phyloP scores from a whole-genome alignment of 2,888 invertebrate species.

The Philhelius pedissequus region DNA sequence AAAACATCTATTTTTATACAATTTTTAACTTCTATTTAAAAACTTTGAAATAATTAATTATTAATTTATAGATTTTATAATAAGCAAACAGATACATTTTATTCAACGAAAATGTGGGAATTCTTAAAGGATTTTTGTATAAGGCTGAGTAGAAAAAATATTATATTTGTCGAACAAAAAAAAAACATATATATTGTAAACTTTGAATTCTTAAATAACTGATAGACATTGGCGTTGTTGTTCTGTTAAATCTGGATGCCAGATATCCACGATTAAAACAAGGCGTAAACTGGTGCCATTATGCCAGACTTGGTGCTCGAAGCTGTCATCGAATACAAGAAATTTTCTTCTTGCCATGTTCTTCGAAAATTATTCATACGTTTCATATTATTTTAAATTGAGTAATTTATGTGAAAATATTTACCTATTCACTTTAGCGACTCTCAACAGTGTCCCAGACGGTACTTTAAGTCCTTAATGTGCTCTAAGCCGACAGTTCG shows the following conservation, averaged over 20 bases:
- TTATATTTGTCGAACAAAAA: neutral
- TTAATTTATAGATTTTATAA: neutral
- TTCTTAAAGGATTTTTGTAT: neutral
- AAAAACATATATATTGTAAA: neutral
- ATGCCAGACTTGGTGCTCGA: conserved; percentile 97
- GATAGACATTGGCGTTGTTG: conserved; percentile 82
- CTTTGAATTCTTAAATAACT: conserved; percentile 80
- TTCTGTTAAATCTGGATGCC: conserved; percentile 91
- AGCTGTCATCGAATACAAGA: conserved; percentile 94
- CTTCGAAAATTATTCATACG: conserved; percentile 76
- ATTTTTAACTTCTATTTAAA: neutral
- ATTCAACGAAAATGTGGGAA: neutral
- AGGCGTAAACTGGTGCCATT: conserved; percentile 87
- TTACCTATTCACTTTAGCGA: conserved; percentile 86
- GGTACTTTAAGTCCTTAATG: conserved; percentile 92
- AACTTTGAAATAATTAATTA: neutral
- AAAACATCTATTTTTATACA: conserved; percentile 23
- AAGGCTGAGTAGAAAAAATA: neutral
- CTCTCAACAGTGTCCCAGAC: conserved; percentile 85
- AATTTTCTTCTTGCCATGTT: conserved; percentile 87
- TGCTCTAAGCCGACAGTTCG: conserved; percentile 90
- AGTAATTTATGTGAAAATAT: neutral
- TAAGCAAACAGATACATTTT: neutral
- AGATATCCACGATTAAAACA: conserved; percentile 92
- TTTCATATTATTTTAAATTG: neutral